phyloP scores from a whole-genome alignment of 2,888 invertebrate species.

The Anoncus sp. region DNA sequence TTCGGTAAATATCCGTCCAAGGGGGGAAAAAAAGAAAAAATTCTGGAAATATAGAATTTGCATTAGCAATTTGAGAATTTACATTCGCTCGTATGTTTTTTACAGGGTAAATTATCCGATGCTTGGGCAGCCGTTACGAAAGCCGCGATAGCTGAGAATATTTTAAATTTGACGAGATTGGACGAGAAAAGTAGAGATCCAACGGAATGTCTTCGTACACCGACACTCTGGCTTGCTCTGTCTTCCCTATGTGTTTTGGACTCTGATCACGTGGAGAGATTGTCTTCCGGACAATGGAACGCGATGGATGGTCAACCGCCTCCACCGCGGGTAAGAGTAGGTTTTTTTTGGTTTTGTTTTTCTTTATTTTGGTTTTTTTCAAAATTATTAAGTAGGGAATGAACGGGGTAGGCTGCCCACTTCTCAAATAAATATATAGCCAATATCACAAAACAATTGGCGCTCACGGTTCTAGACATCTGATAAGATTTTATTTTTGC shows the following conservation, averaged over 20 bases:
- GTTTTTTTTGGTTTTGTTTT: constrained; percentile 16
- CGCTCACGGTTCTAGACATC: too few species aligned
- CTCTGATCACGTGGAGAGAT: constrained; percentile 93
- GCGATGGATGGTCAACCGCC: constrained; percentile 86
- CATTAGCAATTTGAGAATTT: too few species aligned
- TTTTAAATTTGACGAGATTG: constrained; percentile 92
- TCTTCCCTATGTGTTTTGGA: constrained; percentile 97
- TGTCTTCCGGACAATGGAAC: constrained; percentile 92
- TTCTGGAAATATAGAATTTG: too few species aligned
- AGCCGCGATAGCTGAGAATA: constrained; percentile 94
- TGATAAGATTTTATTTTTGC: too few species aligned
- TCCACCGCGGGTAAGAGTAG: constrained; percentile 83
- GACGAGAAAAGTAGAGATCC: constrained; percentile 91
- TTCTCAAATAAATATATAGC: too few species aligned
- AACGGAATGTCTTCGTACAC: constrained; percentile 91
- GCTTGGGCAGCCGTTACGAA: constrained; percentile 95
- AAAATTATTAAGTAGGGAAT: too few species aligned
- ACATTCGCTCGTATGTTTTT: constrained; percentile 1
- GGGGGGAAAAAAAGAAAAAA: too few species aligned
- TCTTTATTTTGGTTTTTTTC: not conserved
- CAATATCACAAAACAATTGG: too few species aligned
- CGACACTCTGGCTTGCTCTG: constrained; percentile 96
- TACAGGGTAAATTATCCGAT: constrained; percentile 92
- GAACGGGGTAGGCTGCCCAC: too few species aligned
- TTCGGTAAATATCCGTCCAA: constrained; percentile 89